Evolutionary conservation across 2,113 vertebrate species (phyloP).

Genomic region (Chionomys nivalis): DNA sequence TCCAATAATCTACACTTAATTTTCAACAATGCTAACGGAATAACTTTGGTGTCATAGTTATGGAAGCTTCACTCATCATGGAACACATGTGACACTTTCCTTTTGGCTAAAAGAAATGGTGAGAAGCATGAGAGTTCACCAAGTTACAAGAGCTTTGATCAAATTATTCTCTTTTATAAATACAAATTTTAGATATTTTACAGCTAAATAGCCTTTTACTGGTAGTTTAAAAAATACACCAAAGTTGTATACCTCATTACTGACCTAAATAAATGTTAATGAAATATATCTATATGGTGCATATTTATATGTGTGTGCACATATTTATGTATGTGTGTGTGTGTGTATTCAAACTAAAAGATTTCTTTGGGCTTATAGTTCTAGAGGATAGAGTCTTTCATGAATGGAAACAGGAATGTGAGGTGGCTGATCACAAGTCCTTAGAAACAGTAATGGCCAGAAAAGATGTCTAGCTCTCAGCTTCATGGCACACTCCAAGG

Average conservation of each 20-base stretch:
- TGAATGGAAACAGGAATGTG: background rate
- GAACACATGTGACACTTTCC: accelerated
- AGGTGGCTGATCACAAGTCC: background rate
- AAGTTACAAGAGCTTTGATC: background rate
- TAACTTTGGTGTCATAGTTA: background rate
- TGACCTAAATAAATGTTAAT: background rate
- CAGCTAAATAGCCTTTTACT: background rate
- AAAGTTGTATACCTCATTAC: background rate
- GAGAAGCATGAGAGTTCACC: background rate
- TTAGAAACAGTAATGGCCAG: background rate
- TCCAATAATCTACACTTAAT: background rate
- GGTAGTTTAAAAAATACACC: background rate
- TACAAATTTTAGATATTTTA: background rate
- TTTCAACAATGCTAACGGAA: accelerated
- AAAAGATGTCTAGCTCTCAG: background rate
- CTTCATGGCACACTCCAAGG: background rate
- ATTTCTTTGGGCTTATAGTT: background rate
- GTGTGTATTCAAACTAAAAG: background rate
- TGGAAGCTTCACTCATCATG: background rate
- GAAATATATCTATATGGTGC: no score
- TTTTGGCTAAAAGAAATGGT: background rate
- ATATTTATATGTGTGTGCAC: background rate
- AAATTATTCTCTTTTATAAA: background rate
- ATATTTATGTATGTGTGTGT: background rate
- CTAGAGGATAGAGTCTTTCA: background rate